These are phyloP conservation scores for Triops longicaudatus DNA, from an alignment of 1,140 invertebrate genomes.

Conservation along the genomic window DNA sequence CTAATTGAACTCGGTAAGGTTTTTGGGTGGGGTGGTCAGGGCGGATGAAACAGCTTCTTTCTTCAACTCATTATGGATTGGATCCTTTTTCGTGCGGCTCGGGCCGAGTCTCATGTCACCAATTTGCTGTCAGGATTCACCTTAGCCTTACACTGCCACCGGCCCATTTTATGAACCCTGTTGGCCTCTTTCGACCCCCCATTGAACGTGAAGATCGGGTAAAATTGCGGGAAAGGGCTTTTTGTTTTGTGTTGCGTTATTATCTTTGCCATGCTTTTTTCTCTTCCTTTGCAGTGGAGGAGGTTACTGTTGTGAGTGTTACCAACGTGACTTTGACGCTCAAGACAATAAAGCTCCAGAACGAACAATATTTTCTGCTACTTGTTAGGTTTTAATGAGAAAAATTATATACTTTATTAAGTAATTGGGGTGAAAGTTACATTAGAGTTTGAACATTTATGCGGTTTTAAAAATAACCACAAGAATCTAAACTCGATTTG, in stretches of 20 bases:
- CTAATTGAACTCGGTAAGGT: neutral
- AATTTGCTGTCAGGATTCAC: constrained; percentile 11
- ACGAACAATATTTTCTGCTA: too few relatives aligned
- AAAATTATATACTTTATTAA: too few relatives aligned
- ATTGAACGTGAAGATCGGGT: neutral
- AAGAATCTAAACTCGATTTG: too few relatives aligned
- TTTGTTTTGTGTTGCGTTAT: neutral
- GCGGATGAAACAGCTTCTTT: neutral
- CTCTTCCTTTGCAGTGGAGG: neutral
- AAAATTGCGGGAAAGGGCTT: neutral
- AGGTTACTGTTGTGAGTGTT: too few relatives aligned
- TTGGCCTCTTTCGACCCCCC: neutral
- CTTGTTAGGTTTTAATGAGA: too few relatives aligned
- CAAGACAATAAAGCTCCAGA: too few relatives aligned
- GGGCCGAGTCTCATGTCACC: neutral
- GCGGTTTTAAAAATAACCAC: too few relatives aligned
- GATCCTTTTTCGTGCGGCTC: neutral
- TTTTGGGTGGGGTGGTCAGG: neutral
- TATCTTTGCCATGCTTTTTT: neutral
- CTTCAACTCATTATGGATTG: neutral
- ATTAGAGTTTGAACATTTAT: too few relatives aligned
- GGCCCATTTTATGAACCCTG: neutral
- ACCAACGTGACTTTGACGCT: too few relatives aligned
- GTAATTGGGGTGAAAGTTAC: too few relatives aligned
- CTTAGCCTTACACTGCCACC: neutral